phyloP scores from a whole-genome alignment of 1,140 invertebrate species.

The Portunus trituberculatus region DNA sequence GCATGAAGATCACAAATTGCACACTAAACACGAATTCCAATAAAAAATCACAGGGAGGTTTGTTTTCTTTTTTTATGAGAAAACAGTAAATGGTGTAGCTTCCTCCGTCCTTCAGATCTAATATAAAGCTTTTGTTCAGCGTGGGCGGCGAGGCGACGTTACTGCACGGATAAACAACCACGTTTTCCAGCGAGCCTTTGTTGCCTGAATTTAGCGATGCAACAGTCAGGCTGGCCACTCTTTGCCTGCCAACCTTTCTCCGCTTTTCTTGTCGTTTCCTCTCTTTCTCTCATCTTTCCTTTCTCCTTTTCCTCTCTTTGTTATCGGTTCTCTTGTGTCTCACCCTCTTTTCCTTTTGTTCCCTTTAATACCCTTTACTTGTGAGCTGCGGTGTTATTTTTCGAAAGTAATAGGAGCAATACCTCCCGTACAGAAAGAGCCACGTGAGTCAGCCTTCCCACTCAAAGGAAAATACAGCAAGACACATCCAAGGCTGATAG shows the following conservation, averaged over 20 bases:
- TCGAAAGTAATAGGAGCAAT: not conserved
- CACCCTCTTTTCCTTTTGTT: not conserved
- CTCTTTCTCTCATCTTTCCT: not conserved
- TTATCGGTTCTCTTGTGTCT: not conserved
- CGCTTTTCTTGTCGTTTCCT: not conserved
- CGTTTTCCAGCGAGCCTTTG: not conserved
- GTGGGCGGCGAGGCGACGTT: conserved; percentile 15
- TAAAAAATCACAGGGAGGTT: too few species aligned
- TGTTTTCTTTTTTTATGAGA: too few species aligned
- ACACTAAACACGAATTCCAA: not conserved
- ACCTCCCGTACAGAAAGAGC: not conserved
- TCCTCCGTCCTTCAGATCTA: not conserved
- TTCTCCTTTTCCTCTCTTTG: not conserved
- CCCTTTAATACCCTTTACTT: not conserved
- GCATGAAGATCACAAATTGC: not conserved
- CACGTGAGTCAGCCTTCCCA: not conserved
- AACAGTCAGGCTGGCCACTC: not conserved
- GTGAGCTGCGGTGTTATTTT: not conserved
- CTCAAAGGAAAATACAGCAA: not conserved
- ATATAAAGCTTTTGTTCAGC: not conserved
- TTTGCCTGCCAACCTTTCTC: not conserved
- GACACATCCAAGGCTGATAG: not conserved
- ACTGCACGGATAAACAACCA: conserved; percentile 18
- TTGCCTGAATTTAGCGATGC: conserved; percentile 11
- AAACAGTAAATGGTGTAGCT: not conserved